Evolutionary conservation across 2,888 invertebrate genomes (phyloP).

Genomic region (Agrochola lychnidis): DNA sequence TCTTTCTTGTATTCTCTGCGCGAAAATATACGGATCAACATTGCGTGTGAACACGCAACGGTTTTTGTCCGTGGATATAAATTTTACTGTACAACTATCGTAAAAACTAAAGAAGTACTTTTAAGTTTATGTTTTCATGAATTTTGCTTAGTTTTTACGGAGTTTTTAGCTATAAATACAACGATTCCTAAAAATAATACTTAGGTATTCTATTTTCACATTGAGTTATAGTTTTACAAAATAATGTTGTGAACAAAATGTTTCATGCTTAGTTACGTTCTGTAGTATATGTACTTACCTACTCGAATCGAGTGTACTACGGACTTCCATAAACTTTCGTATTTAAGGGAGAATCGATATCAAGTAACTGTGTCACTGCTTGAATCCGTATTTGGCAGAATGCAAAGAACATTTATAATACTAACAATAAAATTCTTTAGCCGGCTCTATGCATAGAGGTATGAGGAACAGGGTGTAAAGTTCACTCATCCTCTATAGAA

Average conservation of each 20-base stretch:
- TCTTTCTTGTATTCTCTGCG: conserved; percentile 22
- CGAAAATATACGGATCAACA: conserved; percentile 50
- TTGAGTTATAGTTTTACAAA: background rate
- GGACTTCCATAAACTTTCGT: background rate
- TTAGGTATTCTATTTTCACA: background rate
- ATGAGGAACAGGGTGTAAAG: too few relatives aligned
- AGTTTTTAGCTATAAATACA: conserved; percentile 30
- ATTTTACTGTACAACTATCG: conserved; percentile 45
- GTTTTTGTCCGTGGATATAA: conserved; percentile 21
- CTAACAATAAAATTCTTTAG: too few relatives aligned
- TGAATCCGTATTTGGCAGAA: background rate
- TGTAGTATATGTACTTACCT: too few relatives aligned
- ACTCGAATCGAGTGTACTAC: background rate
- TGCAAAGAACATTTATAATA: background rate
- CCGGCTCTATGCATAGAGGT: background rate
- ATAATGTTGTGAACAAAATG: background rate
- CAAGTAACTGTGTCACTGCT: background rate
- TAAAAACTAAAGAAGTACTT: conserved; percentile 45
- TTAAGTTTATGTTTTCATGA: conserved; percentile 45
- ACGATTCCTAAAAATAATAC: background rate
- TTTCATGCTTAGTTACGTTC: background rate
- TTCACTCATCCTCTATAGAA: too few relatives aligned
- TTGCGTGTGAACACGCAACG: conserved; percentile 33
- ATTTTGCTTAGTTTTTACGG: conserved; percentile 31
- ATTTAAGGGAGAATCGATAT: background rate